These are phyloP conservation scores for Hyles lineata DNA, from an alignment of 2,888 invertebrate genomes.

Conservation along the genomic window DNA sequence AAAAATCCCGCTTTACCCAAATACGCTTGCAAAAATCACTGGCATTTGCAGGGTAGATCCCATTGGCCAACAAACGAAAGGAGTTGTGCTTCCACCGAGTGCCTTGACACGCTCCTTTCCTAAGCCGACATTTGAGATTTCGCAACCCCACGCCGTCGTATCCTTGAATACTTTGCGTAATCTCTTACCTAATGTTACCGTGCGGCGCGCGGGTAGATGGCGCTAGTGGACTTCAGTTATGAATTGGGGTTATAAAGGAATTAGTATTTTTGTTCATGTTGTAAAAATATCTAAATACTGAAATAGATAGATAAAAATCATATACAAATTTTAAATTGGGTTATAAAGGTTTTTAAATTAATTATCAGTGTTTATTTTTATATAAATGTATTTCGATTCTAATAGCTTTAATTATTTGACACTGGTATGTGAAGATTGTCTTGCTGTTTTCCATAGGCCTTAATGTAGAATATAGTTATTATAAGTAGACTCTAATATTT, in stretches of 20 bases:
- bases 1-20: neutral
- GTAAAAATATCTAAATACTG: too few species aligned
- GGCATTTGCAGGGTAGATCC: constrained; percentile 62
- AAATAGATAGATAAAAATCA: too few species aligned
- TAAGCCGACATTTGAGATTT: constrained; percentile 72
- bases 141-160: constrained; percentile 51
- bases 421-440: too few species aligned
- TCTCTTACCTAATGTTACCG: constrained; percentile 39
- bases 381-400: too few species aligned
- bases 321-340: too few species aligned
- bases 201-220: constrained; percentile 28
- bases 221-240: neutral
- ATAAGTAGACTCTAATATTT: too few species aligned
- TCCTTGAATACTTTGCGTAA: constrained; percentile 48
- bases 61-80: constrained; percentile 71
- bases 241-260: neutral
- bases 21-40: constrained; percentile 36
- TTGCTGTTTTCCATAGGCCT: too few species aligned
- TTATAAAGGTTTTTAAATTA: too few species aligned
- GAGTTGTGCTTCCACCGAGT: constrained; percentile 43
- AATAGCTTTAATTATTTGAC: too few species aligned
- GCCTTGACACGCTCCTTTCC: constrained; percentile 79
- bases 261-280: too few species aligned
- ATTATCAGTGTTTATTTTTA: too few species aligned
- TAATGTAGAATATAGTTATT: too few species aligned